Evolutionary conservation across 2,888 invertebrate species (phyloP).

Genomic region (Meta bourneti): DNA sequence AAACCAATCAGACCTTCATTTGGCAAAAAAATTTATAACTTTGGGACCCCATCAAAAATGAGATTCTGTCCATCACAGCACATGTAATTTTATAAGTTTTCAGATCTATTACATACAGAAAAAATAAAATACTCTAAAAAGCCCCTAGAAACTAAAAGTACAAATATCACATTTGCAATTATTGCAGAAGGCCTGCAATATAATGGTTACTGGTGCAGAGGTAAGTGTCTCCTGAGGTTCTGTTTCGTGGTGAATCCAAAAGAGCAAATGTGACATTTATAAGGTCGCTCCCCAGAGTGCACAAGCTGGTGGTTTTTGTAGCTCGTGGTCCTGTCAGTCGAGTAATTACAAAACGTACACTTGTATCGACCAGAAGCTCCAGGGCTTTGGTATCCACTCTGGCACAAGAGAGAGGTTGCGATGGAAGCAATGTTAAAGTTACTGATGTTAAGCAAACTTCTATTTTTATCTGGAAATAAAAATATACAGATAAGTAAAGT

Average conservation of each 20-base stretch:
- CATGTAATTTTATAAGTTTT: too few relatives aligned
- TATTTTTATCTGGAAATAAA: constrained; percentile 19
- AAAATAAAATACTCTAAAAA: too few relatives aligned
- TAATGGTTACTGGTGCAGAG: constrained; percentile 8
- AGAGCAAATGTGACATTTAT: constrained; percentile 51
- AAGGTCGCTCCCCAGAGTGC: constrained; percentile 62
- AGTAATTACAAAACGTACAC: constrained; percentile 51
- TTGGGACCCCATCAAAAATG: too few relatives aligned
- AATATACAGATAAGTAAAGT: not conserved
- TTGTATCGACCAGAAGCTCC: constrained; percentile 21
- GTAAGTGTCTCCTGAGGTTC: constrained; percentile 64
- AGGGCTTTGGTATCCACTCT: not conserved
- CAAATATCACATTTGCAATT: too few relatives aligned
- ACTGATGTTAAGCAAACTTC: not conserved
- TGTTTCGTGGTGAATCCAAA: constrained; percentile 70
- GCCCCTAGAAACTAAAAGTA: too few relatives aligned
- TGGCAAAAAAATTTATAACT: too few relatives aligned
- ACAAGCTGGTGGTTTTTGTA: constrained; percentile 66
- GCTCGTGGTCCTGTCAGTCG: constrained; percentile 62
- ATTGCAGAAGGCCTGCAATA: too few relatives aligned
- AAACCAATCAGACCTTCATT: too few relatives aligned
- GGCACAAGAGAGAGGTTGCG: constrained; percentile 16
- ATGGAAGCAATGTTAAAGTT: constrained; percentile 18
- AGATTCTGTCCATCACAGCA: too few relatives aligned
- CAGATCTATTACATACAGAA: too few relatives aligned